These are phyloP conservation scores for Philaethria dido DNA, from an alignment of 2,888 invertebrate species.

Conservation along the genomic window DNA sequence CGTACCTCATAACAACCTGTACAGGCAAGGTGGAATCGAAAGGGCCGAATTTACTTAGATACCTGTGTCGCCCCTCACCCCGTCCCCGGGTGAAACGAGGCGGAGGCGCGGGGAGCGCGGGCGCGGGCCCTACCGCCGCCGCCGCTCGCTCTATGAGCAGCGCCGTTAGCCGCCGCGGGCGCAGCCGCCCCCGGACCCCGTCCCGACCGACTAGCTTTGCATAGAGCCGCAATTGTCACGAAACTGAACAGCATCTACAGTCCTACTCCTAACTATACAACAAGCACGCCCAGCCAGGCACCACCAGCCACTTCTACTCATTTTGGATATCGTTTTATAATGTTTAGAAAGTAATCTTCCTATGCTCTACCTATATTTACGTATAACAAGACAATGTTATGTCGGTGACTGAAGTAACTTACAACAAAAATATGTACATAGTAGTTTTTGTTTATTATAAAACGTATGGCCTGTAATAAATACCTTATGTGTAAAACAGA, in stretches of 20 bases:
- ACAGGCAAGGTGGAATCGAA: conserved; percentile 48
- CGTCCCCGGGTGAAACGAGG: no score
- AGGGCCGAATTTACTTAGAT: conserved; percentile 53
- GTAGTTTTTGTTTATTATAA: not conserved
- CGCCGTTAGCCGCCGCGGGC: conserved; percentile 40
- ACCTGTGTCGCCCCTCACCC: conserved; percentile 29
- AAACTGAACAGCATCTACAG: not conserved
- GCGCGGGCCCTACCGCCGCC: conserved; percentile 26
- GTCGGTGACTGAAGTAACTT: no score
- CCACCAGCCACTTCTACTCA: no score
- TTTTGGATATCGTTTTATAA: not conserved
- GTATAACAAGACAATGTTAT: no score
- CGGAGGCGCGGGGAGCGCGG: no score
- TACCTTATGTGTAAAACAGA: not conserved
- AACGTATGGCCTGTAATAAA: not conserved
- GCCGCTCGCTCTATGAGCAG: conserved; percentile 35
- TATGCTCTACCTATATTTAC: not conserved
- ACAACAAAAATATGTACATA: not conserved
- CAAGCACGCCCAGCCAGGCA: not conserved
- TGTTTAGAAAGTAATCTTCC: not conserved
- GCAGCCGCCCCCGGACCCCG: conserved; percentile 36
- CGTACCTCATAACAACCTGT: conserved; percentile 42
- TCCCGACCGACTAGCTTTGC: conserved; percentile 18
- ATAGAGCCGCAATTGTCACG: conserved; percentile 4
- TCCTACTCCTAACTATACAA: not conserved